Conservation (phyloP, 2,113 vertebrate genomes). For the Microcebus griseorufus region DNA sequence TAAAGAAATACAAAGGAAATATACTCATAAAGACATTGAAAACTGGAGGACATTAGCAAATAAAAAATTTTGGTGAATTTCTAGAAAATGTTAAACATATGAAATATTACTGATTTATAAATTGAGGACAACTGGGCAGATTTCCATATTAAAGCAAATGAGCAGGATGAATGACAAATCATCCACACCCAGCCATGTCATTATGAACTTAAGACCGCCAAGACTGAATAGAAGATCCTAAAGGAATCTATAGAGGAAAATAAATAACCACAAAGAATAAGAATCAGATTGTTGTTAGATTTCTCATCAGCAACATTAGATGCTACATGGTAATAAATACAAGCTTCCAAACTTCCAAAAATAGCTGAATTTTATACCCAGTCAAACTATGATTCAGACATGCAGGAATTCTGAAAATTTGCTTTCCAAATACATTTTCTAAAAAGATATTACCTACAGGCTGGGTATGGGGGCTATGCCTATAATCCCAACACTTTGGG, state of each 20-base stretch:
- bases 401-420: slow-evolving; percentile 25
- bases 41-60: neutral
- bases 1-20: slow-evolving; percentile 37
- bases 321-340: neutral
- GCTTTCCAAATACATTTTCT: slow-evolving; percentile 5
- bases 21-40: neutral
- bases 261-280: neutral
- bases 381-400: neutral
- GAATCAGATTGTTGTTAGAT: neutral
- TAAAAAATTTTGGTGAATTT: neutral
- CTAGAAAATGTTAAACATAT: neutral
- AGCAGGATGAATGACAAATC: neutral
- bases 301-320: neutral
- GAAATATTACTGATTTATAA: neutral
- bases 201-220: neutral
- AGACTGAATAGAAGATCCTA: neutral
- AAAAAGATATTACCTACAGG: neutral
- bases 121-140: neutral
- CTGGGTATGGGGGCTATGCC: too few species aligned
- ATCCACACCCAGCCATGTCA: neutral
- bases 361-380: neutral
- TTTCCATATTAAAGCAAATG: neutral
- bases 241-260: neutral
- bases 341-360: slow-evolving; percentile 21
- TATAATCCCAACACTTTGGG: too few species aligned